Evolutionary conservation across 2,113 vertebrate species (phyloP), one percentile per base, ranked within the genome.

Genomic region (Acrocephalus kingi): DNA sequence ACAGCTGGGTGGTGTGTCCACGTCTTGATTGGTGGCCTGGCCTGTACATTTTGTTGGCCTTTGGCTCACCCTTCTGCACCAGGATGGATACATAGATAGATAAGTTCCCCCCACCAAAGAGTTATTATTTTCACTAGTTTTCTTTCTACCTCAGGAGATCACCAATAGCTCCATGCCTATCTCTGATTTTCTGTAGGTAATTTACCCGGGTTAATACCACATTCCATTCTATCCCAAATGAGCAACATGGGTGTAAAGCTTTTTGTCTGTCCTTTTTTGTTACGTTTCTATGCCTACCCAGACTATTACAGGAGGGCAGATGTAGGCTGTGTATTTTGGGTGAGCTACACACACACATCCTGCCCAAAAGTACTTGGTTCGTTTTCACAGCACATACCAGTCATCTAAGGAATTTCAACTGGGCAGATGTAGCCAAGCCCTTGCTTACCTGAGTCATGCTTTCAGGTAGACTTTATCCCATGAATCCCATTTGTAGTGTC

Each of bases 1-100:
- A 21, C 45, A 49, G 28, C 11, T 69, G 41, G 2, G 15, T 33
- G 62, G 35, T 1, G 0, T 27, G 11, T 22, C 23, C 41, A 35
- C 1, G 0, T 39, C 30, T 74, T 66, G 46, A 13, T 24, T 89
- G 20, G 14, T 45, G 8, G 25, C 25, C 19, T 81, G 35, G 6
- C 8, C 7, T 74, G 69, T 55, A 43, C 17, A 18, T 71, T 71
- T 59, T 37, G 31, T 19, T 28, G 28, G 25, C 8, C 39, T 33
- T 82, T 66, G 52, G 18, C 19, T 77, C 45, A 77, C 41, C 20
- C 33, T 83, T 87, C 25, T 77, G 20, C n/a, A 48, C 3, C 11
- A 15, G 20, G 8, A 19, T 93, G 25, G 16, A 25, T 68, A 58
- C 15, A 23, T 22, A 35, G 37, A 35, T 63, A 56, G 23, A 30